A percentile compares a stretch with the other conserved stretches of the same genome.
phyloP scores from a whole-genome alignment of 2,797 vertebrate genomes.

The Perodicticus potto region DNA sequence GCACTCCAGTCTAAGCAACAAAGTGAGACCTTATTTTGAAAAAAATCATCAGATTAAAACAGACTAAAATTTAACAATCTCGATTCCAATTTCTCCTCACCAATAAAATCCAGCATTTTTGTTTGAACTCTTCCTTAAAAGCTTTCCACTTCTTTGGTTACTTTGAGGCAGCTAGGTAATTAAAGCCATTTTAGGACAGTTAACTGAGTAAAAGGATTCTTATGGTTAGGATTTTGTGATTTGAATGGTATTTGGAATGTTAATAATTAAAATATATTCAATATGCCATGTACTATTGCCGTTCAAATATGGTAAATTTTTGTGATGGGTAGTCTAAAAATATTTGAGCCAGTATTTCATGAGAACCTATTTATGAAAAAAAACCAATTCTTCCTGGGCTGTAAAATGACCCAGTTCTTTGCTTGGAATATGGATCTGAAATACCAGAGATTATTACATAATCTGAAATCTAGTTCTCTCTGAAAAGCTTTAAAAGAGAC shows the following conservation, averaged over 20 bases:
- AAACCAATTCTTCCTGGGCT: neutral
- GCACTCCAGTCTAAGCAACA: neutral
- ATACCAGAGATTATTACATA: neutral
- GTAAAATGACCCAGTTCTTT: neutral
- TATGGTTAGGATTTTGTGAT: neutral
- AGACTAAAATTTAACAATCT: neutral
- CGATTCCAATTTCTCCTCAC: neutral
- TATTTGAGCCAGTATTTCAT: conserved; percentile 17
- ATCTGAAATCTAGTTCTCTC: conserved; percentile 39
- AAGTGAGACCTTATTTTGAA: neutral
- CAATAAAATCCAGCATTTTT: neutral
- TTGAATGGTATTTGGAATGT: neutral
- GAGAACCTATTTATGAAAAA: neutral
- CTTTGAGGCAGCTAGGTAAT: conserved; percentile 11
- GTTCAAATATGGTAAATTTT: neutral
- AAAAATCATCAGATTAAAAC: neutral
- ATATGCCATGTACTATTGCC: neutral
- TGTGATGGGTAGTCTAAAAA: neutral
- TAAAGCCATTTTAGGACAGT: conserved; percentile 53
- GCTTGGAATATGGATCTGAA: conserved; percentile 34
- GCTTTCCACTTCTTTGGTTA: neutral
- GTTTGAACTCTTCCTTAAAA: neutral
- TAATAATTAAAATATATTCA: neutral
- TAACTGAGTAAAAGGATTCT: neutral
- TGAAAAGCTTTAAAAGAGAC: conserved; percentile 2